These are phyloP conservation scores for Sinodicranocentrus sp. DNA, from an alignment of 2,888 invertebrate genomes.

Conservation along the genomic window DNA sequence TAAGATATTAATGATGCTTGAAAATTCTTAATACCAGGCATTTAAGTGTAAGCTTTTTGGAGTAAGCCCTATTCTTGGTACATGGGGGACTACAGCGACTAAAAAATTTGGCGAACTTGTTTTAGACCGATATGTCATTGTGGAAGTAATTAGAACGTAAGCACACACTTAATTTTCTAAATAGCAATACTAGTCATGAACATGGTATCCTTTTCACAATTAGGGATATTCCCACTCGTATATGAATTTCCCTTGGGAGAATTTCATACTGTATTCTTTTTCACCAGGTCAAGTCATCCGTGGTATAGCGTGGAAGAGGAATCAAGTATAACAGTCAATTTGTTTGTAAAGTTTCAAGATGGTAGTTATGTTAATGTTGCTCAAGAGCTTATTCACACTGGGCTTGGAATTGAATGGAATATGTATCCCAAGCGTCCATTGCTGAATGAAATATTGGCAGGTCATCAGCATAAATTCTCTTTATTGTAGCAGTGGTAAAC, in stretches of 20 bases:
- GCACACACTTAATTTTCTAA: background rate
- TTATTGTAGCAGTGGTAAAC: too few species aligned
- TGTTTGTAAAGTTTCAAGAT: slow-evolving; percentile 36
- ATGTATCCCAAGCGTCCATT: slow-evolving; percentile 27
- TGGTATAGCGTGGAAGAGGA: background rate
- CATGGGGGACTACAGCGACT: slow-evolving; percentile 47
- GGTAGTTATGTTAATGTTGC: slow-evolving; percentile 48
- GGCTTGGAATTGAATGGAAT: slow-evolving; percentile 65
- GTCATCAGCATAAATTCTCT: background rate
- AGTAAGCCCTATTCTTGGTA: slow-evolving; percentile 63
- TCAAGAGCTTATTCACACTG: slow-evolving; percentile 48
- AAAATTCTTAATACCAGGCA: too few species aligned
- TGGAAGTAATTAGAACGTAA: slow-evolving; percentile 57
- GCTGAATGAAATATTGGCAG: slow-evolving; percentile 38
- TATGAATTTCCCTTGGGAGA: too few species aligned
- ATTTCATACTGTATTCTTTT: background rate
- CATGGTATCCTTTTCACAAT: too few species aligned
- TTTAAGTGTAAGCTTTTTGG: slow-evolving; percentile 58
- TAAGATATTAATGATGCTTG: background rate
- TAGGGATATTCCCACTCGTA: too few species aligned
- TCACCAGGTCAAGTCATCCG: background rate
- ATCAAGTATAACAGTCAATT: slow-evolving; percentile 40
- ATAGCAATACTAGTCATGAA: too few species aligned
- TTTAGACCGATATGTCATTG: slow-evolving; percentile 20
- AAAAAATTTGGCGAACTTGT: slow-evolving; percentile 42